phyloP scores from a whole-genome alignment of 2,113 vertebrate genomes.

The Oreamnos americanus region DNA sequence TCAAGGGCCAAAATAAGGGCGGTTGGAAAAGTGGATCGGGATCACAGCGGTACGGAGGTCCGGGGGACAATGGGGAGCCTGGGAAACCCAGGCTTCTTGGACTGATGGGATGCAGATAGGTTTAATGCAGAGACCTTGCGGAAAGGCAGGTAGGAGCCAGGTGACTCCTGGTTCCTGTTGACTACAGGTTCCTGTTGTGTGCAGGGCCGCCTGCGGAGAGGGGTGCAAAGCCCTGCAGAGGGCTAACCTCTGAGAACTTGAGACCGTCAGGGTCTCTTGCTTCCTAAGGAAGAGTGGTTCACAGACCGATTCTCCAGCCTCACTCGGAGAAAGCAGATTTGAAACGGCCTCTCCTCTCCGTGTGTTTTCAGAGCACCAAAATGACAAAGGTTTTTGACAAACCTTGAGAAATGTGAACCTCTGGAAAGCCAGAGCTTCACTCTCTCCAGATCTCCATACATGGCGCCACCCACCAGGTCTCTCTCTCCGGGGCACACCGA shows the following conservation, averaged over 20 bases:
- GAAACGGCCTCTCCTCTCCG: not conserved
- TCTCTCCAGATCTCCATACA: not conserved
- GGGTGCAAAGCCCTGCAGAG: not conserved
- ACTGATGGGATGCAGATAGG: not conserved
- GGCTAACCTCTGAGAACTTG: not conserved
- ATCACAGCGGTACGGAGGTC: too few species aligned
- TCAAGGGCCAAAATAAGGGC: not conserved
- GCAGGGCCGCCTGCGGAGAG: not conserved
- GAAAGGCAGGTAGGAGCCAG: not conserved
- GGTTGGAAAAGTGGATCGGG: not conserved
- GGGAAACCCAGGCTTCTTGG: not conserved
- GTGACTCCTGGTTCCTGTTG: not conserved
- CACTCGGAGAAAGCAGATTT: not conserved
- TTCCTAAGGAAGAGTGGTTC: not conserved
- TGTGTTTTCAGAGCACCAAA: not conserved
- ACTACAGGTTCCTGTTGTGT: not conserved
- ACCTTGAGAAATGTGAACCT: not conserved
- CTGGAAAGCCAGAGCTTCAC: not conserved
- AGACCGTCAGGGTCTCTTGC: not conserved
- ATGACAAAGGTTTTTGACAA: not conserved
- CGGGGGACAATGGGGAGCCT: not conserved
- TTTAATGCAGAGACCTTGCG: not conserved
- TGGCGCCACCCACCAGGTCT: rapidly evolving
- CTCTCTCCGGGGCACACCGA: rapidly evolving
- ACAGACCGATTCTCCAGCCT: not conserved